These are phyloP conservation scores for Hucho hucho DNA, from an alignment of 2,113 vertebrate species.

Conservation along the genomic window DNA sequence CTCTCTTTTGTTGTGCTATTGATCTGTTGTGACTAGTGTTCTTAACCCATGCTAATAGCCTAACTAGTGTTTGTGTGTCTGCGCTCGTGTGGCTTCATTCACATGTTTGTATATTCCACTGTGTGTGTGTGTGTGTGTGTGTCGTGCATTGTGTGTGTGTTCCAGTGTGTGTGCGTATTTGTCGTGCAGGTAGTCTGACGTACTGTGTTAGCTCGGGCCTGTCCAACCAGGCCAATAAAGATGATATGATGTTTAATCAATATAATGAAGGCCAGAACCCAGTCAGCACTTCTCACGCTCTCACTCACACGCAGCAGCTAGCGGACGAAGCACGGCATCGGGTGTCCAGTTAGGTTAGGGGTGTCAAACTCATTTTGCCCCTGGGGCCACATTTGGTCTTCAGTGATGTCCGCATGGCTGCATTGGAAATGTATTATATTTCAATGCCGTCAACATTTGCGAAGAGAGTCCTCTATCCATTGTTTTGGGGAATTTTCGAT, in stretches of 20 bases:
- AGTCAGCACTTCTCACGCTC: conserved; percentile 28
- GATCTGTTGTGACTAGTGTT: background rate
- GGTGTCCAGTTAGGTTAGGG: too few species aligned
- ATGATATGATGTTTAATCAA: conserved; percentile 58
- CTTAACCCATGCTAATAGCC: background rate
- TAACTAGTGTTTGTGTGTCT: background rate
- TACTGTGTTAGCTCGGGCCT: conserved; percentile 22
- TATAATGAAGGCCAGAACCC: conserved; percentile 49
- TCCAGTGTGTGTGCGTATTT: background rate
- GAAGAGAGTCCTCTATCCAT: too few species aligned
- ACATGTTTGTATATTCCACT: background rate
- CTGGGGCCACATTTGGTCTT: too few species aligned
- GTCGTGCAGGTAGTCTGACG: conserved; percentile 5
- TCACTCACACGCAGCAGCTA: too few species aligned
- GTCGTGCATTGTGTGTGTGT: background rate
- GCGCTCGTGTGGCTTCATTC: background rate
- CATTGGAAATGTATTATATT: too few species aligned
- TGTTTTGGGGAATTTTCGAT: too few species aligned
- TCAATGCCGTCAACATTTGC: too few species aligned
- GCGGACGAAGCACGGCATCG: too few species aligned
- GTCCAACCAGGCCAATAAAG: conserved; percentile 49
- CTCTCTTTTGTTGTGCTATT: background rate
- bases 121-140: too few species aligned
- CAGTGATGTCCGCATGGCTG: too few species aligned
- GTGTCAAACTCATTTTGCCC: too few species aligned